Conservation (phyloP, 1,140 invertebrate genomes). For the Conus ventricosus region DNA sequence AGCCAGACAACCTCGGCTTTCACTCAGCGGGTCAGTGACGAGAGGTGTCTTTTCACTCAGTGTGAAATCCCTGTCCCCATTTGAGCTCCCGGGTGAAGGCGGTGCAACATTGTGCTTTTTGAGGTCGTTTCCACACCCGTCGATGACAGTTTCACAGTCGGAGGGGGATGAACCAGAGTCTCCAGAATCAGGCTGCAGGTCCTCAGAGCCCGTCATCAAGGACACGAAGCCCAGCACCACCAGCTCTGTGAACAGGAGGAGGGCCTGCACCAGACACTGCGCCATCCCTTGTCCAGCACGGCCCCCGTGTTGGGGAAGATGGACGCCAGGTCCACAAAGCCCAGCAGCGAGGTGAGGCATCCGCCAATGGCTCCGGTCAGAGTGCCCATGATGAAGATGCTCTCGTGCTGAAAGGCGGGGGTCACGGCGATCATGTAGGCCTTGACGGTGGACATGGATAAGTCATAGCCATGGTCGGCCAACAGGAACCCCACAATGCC, state of each 20-base stretch:
- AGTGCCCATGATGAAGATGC: slow-evolving; percentile 18
- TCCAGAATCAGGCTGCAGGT: background rate
- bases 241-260: background rate
- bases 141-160: background rate
- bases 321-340: slow-evolving; percentile 11
- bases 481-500: slow-evolving; percentile 14
- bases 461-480: slow-evolving; percentile 25
- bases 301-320: background rate
- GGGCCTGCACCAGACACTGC: slow-evolving; percentile 19
- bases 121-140: background rate
- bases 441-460: slow-evolving; percentile 23
- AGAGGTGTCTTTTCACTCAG: background rate
- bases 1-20: background rate
- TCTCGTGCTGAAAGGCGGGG: slow-evolving; percentile 18
- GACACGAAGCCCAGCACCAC: background rate
- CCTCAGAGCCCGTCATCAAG: slow-evolving; percentile 14
- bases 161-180: background rate
- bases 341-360: slow-evolving; percentile 27
- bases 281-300: slow-evolving; percentile 19
- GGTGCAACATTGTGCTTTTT: background rate
- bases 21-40: background rate
- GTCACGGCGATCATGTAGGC: slow-evolving; percentile 30
- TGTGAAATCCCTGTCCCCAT: background rate
- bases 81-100: background rate
- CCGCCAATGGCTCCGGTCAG: slow-evolving; percentile 21